A percentile compares a stretch with the other conserved stretches of the same genome.
Conservation (phyloP, 1,140 invertebrate genomes). For the Riptortus pedestris region DNA sequence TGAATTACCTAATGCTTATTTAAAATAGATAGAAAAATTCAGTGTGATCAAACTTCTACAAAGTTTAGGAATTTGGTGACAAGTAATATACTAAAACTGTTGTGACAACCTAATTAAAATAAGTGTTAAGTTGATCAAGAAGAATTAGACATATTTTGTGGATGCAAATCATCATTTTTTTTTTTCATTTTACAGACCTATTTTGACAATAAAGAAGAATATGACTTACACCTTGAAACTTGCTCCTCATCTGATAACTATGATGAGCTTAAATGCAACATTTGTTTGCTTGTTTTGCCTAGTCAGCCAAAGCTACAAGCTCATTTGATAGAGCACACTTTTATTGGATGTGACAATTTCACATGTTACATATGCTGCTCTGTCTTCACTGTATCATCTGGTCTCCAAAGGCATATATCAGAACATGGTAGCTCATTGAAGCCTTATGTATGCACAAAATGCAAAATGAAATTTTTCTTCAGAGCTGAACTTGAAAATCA, state of each 20-base stretch:
- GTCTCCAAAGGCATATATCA: conserved; percentile 64
- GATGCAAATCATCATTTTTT: too few species aligned
- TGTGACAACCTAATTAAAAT: too few species aligned
- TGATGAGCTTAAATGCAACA: conserved; percentile 52
- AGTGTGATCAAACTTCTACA: too few species aligned
- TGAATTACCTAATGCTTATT: too few species aligned
- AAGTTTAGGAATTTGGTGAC: too few species aligned
- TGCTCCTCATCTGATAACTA: conserved; percentile 37
- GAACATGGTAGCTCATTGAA: conserved; percentile 67
- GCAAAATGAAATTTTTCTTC: conserved; percentile 82
- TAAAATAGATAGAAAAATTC: too few species aligned
- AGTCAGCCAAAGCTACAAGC: conserved; percentile 71
- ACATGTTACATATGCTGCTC: conserved; percentile 82
- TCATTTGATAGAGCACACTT: conserved; percentile 87
- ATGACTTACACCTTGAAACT: conserved; percentile 48
- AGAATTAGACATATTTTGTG: too few species aligned
- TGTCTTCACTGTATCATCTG: conserved; percentile 67
- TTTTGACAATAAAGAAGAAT: conserved; percentile 56
- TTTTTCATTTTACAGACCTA: conserved; percentile 41
- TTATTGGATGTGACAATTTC: conserved; percentile 68
- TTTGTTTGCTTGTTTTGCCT: conserved; percentile 58
- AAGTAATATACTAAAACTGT: too few species aligned
- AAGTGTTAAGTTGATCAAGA: too few species aligned
- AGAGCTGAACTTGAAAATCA: conserved; percentile 84
- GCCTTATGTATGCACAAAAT: conserved; percentile 74